phyloP scores from a whole-genome alignment of 2,113 vertebrate species.

The Callorhinus ursinus region DNA sequence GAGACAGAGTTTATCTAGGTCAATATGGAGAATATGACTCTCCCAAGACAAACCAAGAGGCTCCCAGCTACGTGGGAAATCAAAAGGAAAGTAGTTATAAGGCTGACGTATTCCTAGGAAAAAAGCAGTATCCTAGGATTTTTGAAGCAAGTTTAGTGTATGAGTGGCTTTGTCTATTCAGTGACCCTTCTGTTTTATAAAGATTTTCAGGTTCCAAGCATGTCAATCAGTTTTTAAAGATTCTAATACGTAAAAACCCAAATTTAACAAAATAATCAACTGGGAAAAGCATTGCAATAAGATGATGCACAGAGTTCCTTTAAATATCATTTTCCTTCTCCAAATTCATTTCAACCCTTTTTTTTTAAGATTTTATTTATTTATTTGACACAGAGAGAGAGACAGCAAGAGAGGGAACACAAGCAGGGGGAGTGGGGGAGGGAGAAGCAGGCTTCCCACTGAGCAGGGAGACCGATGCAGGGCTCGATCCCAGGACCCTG shows the following conservation, averaged over 20 bases:
- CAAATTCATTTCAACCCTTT: conserved; percentile 37
- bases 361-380: too few species aligned
- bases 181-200: conserved; percentile 9
- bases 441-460: too few species aligned
- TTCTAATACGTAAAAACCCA: background rate
- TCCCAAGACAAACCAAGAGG: conserved; percentile 40
- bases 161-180: conserved; percentile 12
- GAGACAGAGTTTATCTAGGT: conserved; percentile 59
- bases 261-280: conserved; percentile 44
- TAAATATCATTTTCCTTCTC: conserved; percentile 36
- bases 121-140: background rate
- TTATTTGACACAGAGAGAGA: too few species aligned
- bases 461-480: too few species aligned
- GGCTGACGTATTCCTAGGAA: background rate
- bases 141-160: conserved; percentile 49
- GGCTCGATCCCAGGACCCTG: too few species aligned
- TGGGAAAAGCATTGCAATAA: background rate
- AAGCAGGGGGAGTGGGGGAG: too few species aligned
- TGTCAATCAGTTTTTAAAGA: background rate
- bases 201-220: background rate
- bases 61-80: conserved; percentile 16
- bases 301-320: conserved; percentile 28
- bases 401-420: too few species aligned
- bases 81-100: conserved; percentile 35
- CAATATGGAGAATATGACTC: conserved; percentile 45